Base-by-base conservation (phyloP, 1,140 invertebrate species). In the Lasaia peninsularis region DNA sequence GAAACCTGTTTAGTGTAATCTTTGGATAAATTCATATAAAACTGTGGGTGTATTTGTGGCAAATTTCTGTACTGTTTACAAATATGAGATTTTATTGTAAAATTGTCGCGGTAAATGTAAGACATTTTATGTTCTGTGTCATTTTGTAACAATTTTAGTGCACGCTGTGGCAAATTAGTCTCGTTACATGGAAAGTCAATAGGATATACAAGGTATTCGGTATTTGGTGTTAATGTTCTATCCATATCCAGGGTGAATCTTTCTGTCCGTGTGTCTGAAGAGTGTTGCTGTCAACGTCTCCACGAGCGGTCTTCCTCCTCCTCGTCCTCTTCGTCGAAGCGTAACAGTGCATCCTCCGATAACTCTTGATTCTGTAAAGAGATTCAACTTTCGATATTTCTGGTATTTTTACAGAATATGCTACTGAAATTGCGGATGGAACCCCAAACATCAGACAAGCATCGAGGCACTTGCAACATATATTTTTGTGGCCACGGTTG, bases 241-340 rank as follows among this genome's bases (percentile, higher is more conserved):
- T 21, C 12, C 0, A 16, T 10, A 28, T 35, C 11, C 28, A 52
- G 33, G 31, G 48, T 16, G 14, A 56, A 31, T 32, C 56, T 40
- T 5, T 57, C 33, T 40, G 53, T 51, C 24, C 59, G 21, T 37
- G 11, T n/a, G 33, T 52, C 60, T 58, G 49, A 21, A 6, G 18
- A 20, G 6, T 16, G 24, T 12, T 53, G 55, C 4, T 63, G 80
- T 85, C 83, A 86, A 80, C 81, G 83, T n/a, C 83, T 52, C 83
- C 83, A 86, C 6, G 83, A 83, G 33, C 83, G 69, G 49, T 83
- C 80, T 35, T 81, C 82, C 7, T 77, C 78, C 0, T 86, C 83
- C 32, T 86, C 83, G 4, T 86, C 83, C 16, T 86, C 83, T 52
- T 86, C 83, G 60, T 86, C 83, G 71, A 86, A 82, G 10, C 78